Base-by-base conservation (phyloP, 2,113 vertebrate genomes). In the Dasyprocta punctata region DNA sequence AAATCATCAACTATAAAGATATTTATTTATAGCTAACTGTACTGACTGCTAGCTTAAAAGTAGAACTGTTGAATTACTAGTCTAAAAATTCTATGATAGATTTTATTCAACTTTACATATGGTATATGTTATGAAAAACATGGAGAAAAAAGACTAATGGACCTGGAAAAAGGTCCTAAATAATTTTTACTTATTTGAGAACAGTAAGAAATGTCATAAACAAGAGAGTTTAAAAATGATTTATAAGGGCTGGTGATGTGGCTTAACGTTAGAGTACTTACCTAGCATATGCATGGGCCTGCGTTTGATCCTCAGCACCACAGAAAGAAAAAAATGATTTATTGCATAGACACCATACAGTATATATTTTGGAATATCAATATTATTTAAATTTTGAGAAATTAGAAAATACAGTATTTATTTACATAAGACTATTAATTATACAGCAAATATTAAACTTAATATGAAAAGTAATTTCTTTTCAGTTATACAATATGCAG, bases 71-170 rank as follows among this genome's bases (percentile, higher is more conserved):
- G 33, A 96, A 78, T 30, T 47, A 77, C 88, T 41, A 71, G 60
- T 9, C 13, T 89, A 82, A 96, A 90, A 95, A 47, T 86, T 89
- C 33, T 84, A 7, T 17, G 9, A 63, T 85, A 82, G 3, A 49
- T 7, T 80, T 73, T 61, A 56, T 49, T 97, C 75, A 71, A 86
- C 52, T 93, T 30, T 92, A 85, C 69, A n/a, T 54, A 30, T 89
- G 19, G 1, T 69, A 24, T 41, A 49, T 88, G 7, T 44, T 77
- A 67, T 82, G 52, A 90, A 96, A 65, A 92, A 13, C 2, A 83
- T 26, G 16, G 17, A 92, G 19, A 75, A 20, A 91, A 95, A 85
- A 75, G 36, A 75, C 19, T 16, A 52, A 52, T 33, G 85, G 61
- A 83, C 1, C 3, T 91, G 52, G 13, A 77, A 91, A 41, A 89